Percentiles rank a stretch among this genome's conserved stretches.
Evolutionary conservation across 2,113 vertebrate genomes (phyloP).

Genomic region (Zosterops lateralis): DNA sequence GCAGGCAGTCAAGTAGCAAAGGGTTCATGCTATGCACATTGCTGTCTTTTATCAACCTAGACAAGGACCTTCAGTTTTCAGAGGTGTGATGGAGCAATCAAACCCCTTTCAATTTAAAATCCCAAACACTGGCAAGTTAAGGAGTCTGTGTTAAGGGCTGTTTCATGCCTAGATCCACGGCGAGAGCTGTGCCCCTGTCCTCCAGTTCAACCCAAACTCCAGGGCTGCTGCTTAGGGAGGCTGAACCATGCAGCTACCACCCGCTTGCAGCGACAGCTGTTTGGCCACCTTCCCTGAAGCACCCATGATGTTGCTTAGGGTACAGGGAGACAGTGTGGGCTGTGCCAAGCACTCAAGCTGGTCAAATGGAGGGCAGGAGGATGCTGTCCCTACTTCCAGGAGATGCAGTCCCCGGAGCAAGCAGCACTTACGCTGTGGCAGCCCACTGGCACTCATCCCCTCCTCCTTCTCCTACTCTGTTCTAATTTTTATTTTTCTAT

Average conservation of each 20-base stretch:
- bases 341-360: background rate
- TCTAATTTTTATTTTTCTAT: background rate
- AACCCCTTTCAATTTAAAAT: background rate
- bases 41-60: background rate
- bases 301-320: background rate
- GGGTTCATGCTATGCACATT: background rate
- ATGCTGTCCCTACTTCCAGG: background rate
- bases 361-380: background rate
- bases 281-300: background rate
- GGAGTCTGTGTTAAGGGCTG: background rate
- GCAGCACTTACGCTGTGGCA: background rate
- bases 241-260: background rate
- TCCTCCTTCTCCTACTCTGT: background rate
- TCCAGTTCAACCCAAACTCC: background rate
- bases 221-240: background rate
- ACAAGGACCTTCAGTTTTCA: background rate
- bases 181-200: background rate
- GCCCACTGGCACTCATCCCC: background rate
- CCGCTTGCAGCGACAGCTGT: background rate
- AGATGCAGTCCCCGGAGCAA: background rate
- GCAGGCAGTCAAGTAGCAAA: background rate
- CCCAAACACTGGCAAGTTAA: background rate
- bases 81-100: background rate
- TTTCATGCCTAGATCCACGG: background rate
- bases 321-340: accelerated